phyloP scores from a whole-genome alignment of 2,888 invertebrate species.

The Rapana venosa region DNA sequence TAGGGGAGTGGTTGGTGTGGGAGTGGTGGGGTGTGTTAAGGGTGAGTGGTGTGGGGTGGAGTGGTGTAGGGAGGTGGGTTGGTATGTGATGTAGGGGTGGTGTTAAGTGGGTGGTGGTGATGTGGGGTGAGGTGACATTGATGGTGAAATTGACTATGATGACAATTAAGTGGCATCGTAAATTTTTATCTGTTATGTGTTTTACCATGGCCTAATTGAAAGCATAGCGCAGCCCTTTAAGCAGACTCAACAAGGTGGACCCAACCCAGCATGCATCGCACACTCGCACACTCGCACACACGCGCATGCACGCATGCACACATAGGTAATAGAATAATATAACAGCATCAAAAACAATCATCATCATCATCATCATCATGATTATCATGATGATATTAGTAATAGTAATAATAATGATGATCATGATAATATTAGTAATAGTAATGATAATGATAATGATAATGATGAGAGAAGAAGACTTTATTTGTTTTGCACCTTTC shows the following conservation, averaged over 20 bases:
- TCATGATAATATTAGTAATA: too few relatives aligned
- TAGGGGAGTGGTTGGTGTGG: not conserved
- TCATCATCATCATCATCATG: not conserved
- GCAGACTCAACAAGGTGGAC: not conserved
- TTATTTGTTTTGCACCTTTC: too few relatives aligned
- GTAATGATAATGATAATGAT: too few relatives aligned
- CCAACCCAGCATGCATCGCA: not conserved
- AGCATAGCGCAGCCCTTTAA: too few relatives aligned
- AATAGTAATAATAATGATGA: too few relatives aligned
- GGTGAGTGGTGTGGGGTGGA: not conserved
- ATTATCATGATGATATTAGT: not conserved
- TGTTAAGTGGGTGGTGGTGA: not conserved
- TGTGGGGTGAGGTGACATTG: not conserved
- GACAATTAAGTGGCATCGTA: not conserved
- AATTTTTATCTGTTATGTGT: too few relatives aligned
- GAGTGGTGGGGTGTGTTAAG: not conserved
- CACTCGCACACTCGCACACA: not conserved
- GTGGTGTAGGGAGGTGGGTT: not conserved
- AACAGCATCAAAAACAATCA: not conserved
- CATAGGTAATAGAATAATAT: not conserved
- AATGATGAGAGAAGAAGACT: too few relatives aligned
- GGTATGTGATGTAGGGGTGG: not conserved
- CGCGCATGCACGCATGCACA: not conserved
- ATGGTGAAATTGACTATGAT: not conserved
- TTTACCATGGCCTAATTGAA: too few relatives aligned